Base-by-base conservation (phyloP, 2,797 vertebrate genomes). In the Liparis tanakae region DNA sequence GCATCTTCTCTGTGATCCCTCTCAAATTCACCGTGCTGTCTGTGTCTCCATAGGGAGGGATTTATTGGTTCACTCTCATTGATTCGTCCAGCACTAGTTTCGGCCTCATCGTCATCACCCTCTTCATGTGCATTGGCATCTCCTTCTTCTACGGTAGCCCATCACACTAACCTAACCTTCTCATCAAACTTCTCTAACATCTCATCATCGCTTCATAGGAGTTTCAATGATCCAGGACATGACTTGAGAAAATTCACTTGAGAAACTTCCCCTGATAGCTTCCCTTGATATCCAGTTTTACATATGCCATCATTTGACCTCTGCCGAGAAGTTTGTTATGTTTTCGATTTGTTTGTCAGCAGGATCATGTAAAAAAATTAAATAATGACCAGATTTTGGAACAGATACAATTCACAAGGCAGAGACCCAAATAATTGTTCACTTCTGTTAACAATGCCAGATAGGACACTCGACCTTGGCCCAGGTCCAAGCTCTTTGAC, bases 61-160 rank as follows among this genome's bases (percentile, higher is more conserved):
- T 96, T 88, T 96, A 95, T 92, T 96, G 95, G 95, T 96, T 96
- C 90, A 96, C 95, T 39, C 94, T 96, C 85, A 95, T 96, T 80
- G 95, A 96, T 87, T 93, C 95, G 70, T 96, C 95, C 94, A 94
- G 93, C 92, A 96, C 95, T 87, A 96, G 95, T 84, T 96, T 96
- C 3, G 95, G 95, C 76, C 95, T 96, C 90, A 96, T 96, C 92
- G 95, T 96, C 93, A 95, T 96, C 91, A 90, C 95, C 76, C 89
- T 96, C 79, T 96, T 96, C 93, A 96, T 96, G 95, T 96, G 95
- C 84, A 79, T 96, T 53, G 95, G 95, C 88, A 95, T 96, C 77
- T 94, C 95, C 84, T 96, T 96, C 91, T 95, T 95, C 79, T 96
- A 96, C 83, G 95, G 95, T 96, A 91, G 72, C 25, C 41, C 70